These are phyloP conservation scores for Rhagoletis pomonella DNA, from an alignment of 1,140 invertebrate species.

Conservation along the genomic window DNA sequence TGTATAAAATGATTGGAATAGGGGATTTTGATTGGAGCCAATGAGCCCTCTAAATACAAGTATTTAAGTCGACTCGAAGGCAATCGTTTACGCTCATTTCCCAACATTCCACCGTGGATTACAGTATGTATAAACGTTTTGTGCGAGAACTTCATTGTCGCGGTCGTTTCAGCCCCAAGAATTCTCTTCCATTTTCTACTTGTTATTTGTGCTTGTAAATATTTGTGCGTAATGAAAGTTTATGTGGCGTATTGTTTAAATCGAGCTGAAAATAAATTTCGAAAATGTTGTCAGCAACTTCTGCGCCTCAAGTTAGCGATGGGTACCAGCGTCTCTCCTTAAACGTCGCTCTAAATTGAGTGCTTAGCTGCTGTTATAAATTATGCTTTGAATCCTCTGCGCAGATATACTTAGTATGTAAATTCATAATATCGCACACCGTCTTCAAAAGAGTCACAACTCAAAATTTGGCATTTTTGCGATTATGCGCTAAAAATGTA, in stretches of 20 bases:
- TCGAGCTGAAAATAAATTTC: conserved; percentile 48
- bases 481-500: too few relatives aligned
- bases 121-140: not conserved
- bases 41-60: not conserved
- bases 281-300: conserved; percentile 20
- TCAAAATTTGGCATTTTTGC: too few relatives aligned
- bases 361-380: conserved; percentile 11
- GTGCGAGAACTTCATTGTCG: too few relatives aligned
- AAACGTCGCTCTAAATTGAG: not conserved
- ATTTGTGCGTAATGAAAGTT: conserved; percentile 26
- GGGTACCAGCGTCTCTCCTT: not conserved
- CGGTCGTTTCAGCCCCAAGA: not conserved
- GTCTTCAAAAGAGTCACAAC: too few relatives aligned
- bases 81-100: conserved; percentile 8
- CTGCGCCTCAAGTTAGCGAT: not conserved
- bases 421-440: too few relatives aligned
- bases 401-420: too few relatives aligned
- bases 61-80: not conserved
- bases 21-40: conserved; percentile 41
- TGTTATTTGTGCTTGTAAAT: not conserved
- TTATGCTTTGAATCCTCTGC: conserved; percentile 22
- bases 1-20: too few relatives aligned
- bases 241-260: conserved; percentile 52
- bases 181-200: not conserved
- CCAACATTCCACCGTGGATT: not conserved